phyloP scores from a whole-genome alignment of 2,113 vertebrate species.

The Silurus glanis region DNA sequence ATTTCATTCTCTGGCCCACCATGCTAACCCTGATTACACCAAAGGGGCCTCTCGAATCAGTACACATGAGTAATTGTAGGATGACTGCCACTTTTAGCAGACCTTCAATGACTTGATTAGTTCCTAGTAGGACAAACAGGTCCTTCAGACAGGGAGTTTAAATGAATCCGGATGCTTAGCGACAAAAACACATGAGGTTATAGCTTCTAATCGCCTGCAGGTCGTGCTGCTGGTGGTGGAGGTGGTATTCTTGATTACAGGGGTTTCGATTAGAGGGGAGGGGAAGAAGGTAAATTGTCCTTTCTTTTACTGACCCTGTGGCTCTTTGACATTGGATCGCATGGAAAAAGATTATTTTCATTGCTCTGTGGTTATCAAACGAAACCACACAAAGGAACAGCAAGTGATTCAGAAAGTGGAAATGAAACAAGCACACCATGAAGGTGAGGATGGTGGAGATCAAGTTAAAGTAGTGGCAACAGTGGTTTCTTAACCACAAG shows the following conservation, averaged over 20 bases:
- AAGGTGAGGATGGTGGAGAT: not conserved
- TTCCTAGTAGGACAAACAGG: conserved; percentile 47
- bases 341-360: conserved; percentile 4
- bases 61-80: conserved; percentile 28
- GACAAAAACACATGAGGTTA: conserved; percentile 70
- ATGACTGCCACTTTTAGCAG: conserved; percentile 19
- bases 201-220: conserved; percentile 69
- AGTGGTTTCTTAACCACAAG: conserved; percentile 12
- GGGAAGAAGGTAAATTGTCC: conserved; percentile 13
- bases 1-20: conserved; percentile 27
- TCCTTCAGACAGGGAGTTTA: conserved; percentile 53
- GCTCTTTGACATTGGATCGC: not conserved
- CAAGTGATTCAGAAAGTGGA: conserved; percentile 11
- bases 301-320: not conserved
- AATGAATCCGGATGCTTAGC: conserved; percentile 61
- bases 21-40: conserved; percentile 62
- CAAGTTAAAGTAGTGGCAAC: not conserved
- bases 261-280: conserved; percentile 14
- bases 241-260: not conserved
- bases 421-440: not conserved
- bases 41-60: conserved; percentile 51
- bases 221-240: conserved; percentile 21
- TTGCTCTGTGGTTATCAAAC: not conserved
- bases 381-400: conserved; percentile 14
- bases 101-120: conserved; percentile 29